Evolutionary conservation across 2,888 invertebrate species (phyloP).

Genomic region (Subacronicta megacephala): DNA sequence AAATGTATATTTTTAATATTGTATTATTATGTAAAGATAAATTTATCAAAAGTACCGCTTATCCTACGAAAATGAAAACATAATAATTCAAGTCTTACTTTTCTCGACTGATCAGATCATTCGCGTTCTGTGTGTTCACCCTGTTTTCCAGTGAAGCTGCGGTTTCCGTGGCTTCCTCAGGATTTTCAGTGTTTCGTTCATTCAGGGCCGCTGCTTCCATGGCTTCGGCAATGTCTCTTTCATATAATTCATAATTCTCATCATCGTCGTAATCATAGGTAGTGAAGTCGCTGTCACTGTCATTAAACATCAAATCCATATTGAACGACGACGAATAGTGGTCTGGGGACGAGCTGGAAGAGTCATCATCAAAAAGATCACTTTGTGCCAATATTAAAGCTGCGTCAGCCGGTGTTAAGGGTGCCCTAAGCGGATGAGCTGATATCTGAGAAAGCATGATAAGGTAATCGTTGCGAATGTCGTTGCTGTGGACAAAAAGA

Average conservation of each 20-base stretch:
- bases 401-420: neutral
- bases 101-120: neutral
- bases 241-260: conserved; percentile 14
- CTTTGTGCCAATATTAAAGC: neutral
- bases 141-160: neutral
- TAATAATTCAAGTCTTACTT: neutral
- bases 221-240: neutral
- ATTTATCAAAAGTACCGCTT: conserved; percentile 44
- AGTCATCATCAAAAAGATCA: neutral
- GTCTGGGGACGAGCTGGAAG: neutral
- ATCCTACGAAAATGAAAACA: conserved; percentile 1
- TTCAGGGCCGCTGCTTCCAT: neutral
- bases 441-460: conserved; percentile 7
- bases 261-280: conserved; percentile 33
- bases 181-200: neutral
- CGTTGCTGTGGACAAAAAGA: conserved; percentile 42
- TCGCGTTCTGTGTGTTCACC: too few relatives aligned
- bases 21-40: too few relatives aligned
- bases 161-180: neutral
- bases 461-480: conserved; percentile 7
- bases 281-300: neutral
- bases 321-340: neutral
- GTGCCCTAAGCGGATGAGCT: neutral
- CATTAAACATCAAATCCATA: neutral
- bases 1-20: too few relatives aligned